phyloP scores from a whole-genome alignment of 1,140 invertebrate species.

The Polypedilum pembai region DNA sequence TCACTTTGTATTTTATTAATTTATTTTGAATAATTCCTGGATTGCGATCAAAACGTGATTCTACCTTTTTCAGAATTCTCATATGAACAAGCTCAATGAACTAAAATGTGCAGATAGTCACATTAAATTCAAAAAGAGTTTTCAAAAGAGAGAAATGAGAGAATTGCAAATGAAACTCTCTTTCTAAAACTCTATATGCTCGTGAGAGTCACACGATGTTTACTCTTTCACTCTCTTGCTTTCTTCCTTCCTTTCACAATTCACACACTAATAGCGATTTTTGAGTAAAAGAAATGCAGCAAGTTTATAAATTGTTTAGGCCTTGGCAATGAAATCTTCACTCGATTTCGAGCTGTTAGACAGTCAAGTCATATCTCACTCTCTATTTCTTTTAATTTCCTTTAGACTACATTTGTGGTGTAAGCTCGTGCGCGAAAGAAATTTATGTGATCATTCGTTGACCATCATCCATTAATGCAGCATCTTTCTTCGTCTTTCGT shows the following conservation, averaged over 20 bases:
- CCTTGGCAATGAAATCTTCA: conserved; percentile 26
- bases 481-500: not conserved
- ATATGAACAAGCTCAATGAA: no score
- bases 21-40: no score
- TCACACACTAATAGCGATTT: not conserved
- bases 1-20: no score
- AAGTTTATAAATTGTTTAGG: conserved; percentile 24
- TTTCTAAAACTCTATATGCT: no score
- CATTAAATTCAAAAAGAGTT: no score
- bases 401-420: not conserved
- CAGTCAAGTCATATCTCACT: not conserved
- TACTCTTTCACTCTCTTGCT: no score
- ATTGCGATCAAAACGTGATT: no score
- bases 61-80: no score
- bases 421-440: not conserved
- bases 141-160: no score
- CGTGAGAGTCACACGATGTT: no score
- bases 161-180: no score
- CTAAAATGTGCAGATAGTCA: no score
- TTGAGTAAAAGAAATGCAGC: not conserved
- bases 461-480: not conserved
- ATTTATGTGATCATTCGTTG: not conserved
- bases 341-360: not conserved
- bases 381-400: not conserved
- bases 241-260: conserved; percentile 16